Conservation (phyloP, 2,113 vertebrate genomes). For the Megaleporinus macrocephalus region DNA sequence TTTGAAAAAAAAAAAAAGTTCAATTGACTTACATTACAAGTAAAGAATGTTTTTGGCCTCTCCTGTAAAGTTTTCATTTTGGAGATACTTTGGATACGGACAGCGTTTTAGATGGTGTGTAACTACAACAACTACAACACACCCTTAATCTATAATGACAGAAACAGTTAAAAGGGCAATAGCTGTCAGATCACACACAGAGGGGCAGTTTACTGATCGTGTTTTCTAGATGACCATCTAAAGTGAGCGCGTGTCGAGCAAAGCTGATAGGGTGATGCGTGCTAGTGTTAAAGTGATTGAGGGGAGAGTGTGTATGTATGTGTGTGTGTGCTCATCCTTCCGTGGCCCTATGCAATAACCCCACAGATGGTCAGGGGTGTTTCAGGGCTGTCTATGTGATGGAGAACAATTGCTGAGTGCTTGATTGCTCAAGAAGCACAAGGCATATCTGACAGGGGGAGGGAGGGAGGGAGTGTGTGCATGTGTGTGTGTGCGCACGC, state of each 20-base stretch:
- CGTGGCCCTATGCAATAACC: conserved; percentile 70
- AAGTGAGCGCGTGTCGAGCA: neutral
- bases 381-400: conserved; percentile 68
- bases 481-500: conserved; percentile 41
- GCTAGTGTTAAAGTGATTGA: neutral
- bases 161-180: neutral
- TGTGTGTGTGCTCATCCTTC: conserved; percentile 47
- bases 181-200: neutral
- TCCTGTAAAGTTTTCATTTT: too few relatives aligned
- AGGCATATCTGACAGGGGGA: conserved; percentile 74
- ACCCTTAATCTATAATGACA: neutral
- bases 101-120: neutral
- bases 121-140: conserved; percentile 8
- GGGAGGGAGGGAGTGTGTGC: too few relatives aligned
- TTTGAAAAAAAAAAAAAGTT: too few relatives aligned
- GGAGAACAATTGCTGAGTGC: conserved; percentile 75
- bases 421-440: conserved; percentile 80
- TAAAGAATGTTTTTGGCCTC: too few relatives aligned
- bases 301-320: conserved; percentile 39
- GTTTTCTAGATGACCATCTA: neutral
- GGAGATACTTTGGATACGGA: too few relatives aligned
- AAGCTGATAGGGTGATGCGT: neutral
- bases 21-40: too few relatives aligned
- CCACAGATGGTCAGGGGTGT: conserved; percentile 77
- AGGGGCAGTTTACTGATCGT: conserved; percentile 1